A percentile compares a stretch with the other conserved stretches of the same genome.
Conservation (phyloP, 2,888 invertebrate genomes). For the Caenorhabditis imperialis region DNA sequence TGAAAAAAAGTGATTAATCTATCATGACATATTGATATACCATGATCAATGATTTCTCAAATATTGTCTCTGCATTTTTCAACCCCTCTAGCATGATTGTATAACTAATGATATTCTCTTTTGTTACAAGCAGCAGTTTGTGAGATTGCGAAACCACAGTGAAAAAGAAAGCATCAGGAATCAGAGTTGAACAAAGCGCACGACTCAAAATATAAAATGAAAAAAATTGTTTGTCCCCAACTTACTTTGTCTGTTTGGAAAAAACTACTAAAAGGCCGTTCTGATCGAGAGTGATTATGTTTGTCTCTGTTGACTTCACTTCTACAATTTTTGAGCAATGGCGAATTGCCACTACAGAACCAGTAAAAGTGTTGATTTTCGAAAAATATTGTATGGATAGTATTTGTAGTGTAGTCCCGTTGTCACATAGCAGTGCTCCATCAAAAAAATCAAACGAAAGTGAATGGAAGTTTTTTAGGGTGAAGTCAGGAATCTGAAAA, state of each 20-base stretch:
- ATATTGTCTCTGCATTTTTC: slow-evolving; percentile 29
- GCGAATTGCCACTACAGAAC: slow-evolving; percentile 39
- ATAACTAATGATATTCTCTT: slow-evolving; percentile 32
- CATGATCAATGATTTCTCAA: slow-evolving; percentile 37
- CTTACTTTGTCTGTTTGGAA: slow-evolving; percentile 50
- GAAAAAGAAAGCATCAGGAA: slow-evolving; percentile 41
- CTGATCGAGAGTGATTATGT: slow-evolving; percentile 46
- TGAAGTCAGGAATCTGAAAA: slow-evolving; percentile 38
- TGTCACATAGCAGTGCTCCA: slow-evolving; percentile 49
- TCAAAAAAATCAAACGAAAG: slow-evolving; percentile 52
- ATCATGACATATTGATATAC: slow-evolving; percentile 23
- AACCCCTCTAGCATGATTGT: slow-evolving; percentile 55
- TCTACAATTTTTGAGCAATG: slow-evolving; percentile 42
- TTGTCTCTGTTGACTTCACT: slow-evolving; percentile 15
- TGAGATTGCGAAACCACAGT: slow-evolving; percentile 33
- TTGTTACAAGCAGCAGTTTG: slow-evolving; percentile 37
- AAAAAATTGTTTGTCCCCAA: slow-evolving; percentile 1
- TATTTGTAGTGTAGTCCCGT: slow-evolving; percentile 41
- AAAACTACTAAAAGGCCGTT: slow-evolving; percentile 42
- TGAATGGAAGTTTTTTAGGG: slow-evolving; percentile 22
- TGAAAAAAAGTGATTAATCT: slow-evolving; percentile 17
- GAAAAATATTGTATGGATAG: slow-evolving; percentile 35
- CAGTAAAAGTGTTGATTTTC: slow-evolving; percentile 32
- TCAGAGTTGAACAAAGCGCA: slow-evolving; percentile 18
- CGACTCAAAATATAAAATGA: slow-evolving; percentile 18